phyloP scores from a whole-genome alignment of 2,113 vertebrate genomes.

The Oryzias javanicus region DNA sequence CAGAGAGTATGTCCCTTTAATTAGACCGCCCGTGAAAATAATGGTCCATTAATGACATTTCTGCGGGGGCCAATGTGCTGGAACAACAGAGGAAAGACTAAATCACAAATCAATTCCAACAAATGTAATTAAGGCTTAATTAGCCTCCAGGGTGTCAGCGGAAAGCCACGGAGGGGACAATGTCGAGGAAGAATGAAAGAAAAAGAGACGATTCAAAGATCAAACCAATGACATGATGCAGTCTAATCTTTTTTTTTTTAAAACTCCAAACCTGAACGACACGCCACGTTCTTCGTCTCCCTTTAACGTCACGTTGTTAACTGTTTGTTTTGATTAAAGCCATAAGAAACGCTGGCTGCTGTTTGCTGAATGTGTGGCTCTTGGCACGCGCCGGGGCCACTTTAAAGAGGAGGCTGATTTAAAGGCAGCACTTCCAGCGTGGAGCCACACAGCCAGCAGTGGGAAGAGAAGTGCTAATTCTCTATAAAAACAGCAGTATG shows the following conservation, averaged over 20 bases:
- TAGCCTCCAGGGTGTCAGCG: slow-evolving; percentile 77
- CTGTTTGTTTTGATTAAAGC: slow-evolving; percentile 45
- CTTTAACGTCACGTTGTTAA: slow-evolving; percentile 10
- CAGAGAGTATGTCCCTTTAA: slow-evolving; percentile 73
- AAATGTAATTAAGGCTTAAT: slow-evolving; percentile 87
- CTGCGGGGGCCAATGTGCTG: slow-evolving; percentile 81
- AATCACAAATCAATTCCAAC: slow-evolving; percentile 86
- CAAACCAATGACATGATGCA: slow-evolving; percentile 1
- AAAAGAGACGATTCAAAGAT: slow-evolving; percentile 49
- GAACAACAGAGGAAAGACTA: slow-evolving; percentile 79
- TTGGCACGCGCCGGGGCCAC: slow-evolving; percentile 58
- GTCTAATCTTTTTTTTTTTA: too few relatives aligned
- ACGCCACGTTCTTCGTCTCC: slow-evolving; percentile 9
- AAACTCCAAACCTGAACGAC: slow-evolving; percentile 11
- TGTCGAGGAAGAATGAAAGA: slow-evolving; percentile 42
- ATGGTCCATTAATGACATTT: slow-evolving; percentile 83
- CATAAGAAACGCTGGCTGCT: slow-evolving; percentile 37
- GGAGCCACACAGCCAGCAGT: slow-evolving; percentile 62
- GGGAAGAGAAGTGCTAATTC: slow-evolving; percentile 73
- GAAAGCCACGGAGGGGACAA: slow-evolving; percentile 51
- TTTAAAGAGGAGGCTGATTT: slow-evolving; percentile 60
- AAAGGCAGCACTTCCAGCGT: slow-evolving; percentile 69
- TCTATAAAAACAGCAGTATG: slow-evolving; percentile 77
- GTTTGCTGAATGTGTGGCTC: slow-evolving; percentile 50
- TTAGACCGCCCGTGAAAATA: slow-evolving; percentile 78